phyloP scores from a whole-genome alignment of 2,113 vertebrate genomes.

The Alligator mississippiensis region DNA sequence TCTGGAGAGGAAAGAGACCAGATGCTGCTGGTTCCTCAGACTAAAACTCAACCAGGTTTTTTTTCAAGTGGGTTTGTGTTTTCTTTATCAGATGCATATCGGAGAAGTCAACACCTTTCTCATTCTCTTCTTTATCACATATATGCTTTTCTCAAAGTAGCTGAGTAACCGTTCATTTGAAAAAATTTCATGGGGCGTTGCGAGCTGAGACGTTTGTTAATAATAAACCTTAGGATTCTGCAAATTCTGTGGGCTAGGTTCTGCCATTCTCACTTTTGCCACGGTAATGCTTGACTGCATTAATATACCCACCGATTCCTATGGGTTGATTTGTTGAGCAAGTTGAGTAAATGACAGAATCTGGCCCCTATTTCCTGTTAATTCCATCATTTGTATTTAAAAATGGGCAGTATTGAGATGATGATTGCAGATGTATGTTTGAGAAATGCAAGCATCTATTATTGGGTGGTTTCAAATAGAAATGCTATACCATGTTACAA shows the following conservation, averaged over 20 bases:
- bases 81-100: constrained; percentile 61
- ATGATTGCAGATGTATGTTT: not conserved
- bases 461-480: not conserved
- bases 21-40: constrained; percentile 13
- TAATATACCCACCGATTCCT: not conserved
- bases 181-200: constrained; percentile 40
- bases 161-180: constrained; percentile 58
- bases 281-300: not conserved
- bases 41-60: constrained; percentile 34
- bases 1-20: not conserved
- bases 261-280: not conserved
- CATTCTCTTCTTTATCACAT: constrained; percentile 60
- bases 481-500: not conserved
- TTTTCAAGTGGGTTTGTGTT: constrained; percentile 36
- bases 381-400: not conserved
- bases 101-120: constrained; percentile 63
- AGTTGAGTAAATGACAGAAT: not conserved
- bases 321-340: not conserved
- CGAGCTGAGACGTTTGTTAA: constrained; percentile 56
- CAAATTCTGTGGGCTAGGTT: not conserved
- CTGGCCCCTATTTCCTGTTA: constrained; percentile 40
- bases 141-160: constrained; percentile 55
- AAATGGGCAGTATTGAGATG: not conserved
- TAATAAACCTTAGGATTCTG: constrained; percentile 59
- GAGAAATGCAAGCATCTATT: not conserved